Evolutionary conservation across 2,797 vertebrate genomes (phyloP).

Genomic region (Brotula barbata): DNA sequence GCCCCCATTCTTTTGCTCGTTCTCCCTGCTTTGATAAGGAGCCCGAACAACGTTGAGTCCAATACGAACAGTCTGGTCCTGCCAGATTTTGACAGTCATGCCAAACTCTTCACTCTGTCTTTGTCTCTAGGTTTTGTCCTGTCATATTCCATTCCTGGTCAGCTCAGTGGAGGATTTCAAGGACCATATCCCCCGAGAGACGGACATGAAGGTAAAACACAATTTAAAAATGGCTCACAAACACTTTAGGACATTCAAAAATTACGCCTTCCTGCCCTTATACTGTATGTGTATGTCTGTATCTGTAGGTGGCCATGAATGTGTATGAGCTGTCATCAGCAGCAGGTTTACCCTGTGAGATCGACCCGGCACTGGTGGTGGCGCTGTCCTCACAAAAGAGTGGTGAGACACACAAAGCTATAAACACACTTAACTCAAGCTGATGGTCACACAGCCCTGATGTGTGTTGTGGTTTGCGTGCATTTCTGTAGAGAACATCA

Average conservation of each 20-base stretch:
- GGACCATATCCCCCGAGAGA: slow-evolving; percentile 99
- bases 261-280: background rate
- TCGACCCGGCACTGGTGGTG: slow-evolving; percentile 95
- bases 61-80: too few species aligned
- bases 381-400: slow-evolving; percentile 97
- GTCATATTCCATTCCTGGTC: slow-evolving; percentile 99
- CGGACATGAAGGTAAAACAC: slow-evolving; percentile 94
- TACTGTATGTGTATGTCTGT: background rate
- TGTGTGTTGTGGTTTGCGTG: slow-evolving; percentile 5
- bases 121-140: slow-evolving; percentile 88
- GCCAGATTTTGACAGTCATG: too few species aligned
- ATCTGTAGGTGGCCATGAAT: slow-evolving; percentile 94
- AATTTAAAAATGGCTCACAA: too few species aligned
- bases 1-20: too few species aligned
- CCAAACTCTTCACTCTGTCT: background rate
- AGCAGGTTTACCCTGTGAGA: slow-evolving; percentile 95
- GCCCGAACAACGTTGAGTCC: too few species aligned
- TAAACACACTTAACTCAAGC: background rate
- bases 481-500: slow-evolving; percentile 89
- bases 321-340: slow-evolving; percentile 98
- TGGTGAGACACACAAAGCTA: slow-evolving; percentile 74
- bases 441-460: background rate
- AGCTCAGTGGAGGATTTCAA: slow-evolving; percentile 99
- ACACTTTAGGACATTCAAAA: background rate
- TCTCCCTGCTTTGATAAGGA: too few species aligned